These are phyloP conservation scores for Lasioglossum vierecki DNA, from an alignment of 2,888 invertebrate genomes.

Conservation along the genomic window DNA sequence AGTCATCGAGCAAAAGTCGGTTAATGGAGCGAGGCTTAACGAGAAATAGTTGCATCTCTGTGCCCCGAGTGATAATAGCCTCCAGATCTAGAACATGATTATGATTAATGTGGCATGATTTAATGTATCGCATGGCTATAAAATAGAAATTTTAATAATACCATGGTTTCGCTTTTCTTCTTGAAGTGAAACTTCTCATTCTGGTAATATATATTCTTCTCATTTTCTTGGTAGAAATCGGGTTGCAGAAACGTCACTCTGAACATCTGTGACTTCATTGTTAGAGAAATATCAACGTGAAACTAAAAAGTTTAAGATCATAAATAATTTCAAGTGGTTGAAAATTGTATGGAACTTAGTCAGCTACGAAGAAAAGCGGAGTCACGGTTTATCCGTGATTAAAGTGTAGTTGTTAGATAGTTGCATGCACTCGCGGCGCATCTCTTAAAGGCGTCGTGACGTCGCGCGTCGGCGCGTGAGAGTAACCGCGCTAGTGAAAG, in stretches of 20 bases:
- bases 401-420: slow-evolving; percentile 19
- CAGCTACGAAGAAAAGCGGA: not conserved
- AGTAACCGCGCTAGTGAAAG: slow-evolving; percentile 50
- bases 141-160: not conserved
- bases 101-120: not conserved
- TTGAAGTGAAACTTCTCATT: not conserved
- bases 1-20: slow-evolving; percentile 6
- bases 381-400: slow-evolving; percentile 28
- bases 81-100: not conserved
- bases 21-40: not conserved
- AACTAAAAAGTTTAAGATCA: no score
- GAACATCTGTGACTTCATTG: not conserved
- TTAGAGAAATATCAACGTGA: no score
- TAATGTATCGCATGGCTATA: not conserved
- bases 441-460: slow-evolving; percentile 38
- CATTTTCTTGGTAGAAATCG: not conserved
- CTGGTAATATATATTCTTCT: not conserved
- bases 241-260: not conserved
- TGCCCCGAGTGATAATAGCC: not conserved
- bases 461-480: slow-evolving; percentile 32
- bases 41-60: not conserved
- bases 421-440: slow-evolving; percentile 24
- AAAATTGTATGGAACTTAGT: not conserved
- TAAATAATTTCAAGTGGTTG: not conserved
- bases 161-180: not conserved